Percentiles rank a stretch among this genome's conserved stretches.
Conservation (phyloP, 92 coral and sea anemone species). For the Siderastrea siderea region DNA sequence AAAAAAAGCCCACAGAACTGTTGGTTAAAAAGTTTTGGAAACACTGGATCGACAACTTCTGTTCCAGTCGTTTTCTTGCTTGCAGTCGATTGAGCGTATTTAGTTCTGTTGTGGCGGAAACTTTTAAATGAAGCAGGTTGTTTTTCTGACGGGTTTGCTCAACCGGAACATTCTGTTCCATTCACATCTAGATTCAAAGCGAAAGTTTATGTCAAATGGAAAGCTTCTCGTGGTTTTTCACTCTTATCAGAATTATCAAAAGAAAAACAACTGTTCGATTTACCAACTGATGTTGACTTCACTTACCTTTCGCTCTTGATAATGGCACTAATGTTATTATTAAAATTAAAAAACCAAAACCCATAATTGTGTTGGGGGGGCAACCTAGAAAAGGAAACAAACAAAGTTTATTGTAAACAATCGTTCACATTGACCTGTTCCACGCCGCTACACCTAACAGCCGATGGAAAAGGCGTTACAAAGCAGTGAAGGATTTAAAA, state of each 20-base stretch:
- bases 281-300: background rate
- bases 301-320: conserved; percentile 88
- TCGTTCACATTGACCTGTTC: background rate
- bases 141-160: background rate
- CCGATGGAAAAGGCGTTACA: background rate
- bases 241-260: background rate
- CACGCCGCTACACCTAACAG: background rate
- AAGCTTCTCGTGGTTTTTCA: background rate
- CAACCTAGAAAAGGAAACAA: conserved; percentile 60
- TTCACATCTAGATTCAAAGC: background rate
- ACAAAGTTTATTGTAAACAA: background rate
- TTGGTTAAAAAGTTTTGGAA: no score
- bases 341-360: conserved; percentile 84
- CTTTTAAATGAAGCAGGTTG: background rate
- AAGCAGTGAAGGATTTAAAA: background rate
- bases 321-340: conserved; percentile 80
- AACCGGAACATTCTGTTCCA: background rate
- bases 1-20: no score
- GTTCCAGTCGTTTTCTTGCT: background rate
- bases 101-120: background rate
- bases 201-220: background rate
- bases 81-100: background rate
- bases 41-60: no score
- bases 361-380: conserved; percentile 75
- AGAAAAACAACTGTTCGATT: no score